Base-by-base conservation (phyloP, 2,888 invertebrate genomes). In the Hemistola chrysoprasaria region DNA sequence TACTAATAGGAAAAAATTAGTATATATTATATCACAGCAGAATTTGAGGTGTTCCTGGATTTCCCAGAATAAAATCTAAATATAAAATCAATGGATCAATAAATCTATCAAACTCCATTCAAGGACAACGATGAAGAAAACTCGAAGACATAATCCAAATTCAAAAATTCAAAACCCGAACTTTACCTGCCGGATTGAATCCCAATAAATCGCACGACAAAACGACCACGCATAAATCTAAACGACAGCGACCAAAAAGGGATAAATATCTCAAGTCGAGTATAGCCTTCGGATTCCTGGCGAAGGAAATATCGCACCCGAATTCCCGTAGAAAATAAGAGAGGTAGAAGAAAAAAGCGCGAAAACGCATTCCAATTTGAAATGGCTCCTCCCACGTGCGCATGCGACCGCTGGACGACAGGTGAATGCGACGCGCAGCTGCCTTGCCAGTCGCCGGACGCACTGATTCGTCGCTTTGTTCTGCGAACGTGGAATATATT, bases 221-320 rank as follows among this genome's bases (percentile, higher is more conserved):
- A 52, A 52, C 40, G 41, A 55, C 61, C 54, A 47, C 56, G 56
- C 70, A 82, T 81, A 83, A 84, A 83, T 83, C 74, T 74, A 63
- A 60, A 63, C 59, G 65, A 56, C 63, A 67, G 65, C 64, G 51
- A 63, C 62, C 59, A 59, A 65, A 56, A 59, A 65, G 55, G 59
- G 68, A 84, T 80, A 83, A 84, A 84, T 81, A 79, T 78, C 70
- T 79, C 81, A 78, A 76, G 71, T 74, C 78, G 68, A 66, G 63
- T 74, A 78, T 76, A 81, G 75, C 78, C 82, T 79, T 80, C 77
- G 79, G 77, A 87, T 87, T 86, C 87, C 85, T 71, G 60, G 64
- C 67, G 56, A 66, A 77, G 83, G 72, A 88, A 86, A 88, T 88
- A 88, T 87, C 84, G 87, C 88, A 88, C 88, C 86, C 83, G 78